These are phyloP conservation scores for Aspidoscelis tigris DNA, from an alignment of 2,113 vertebrate genomes.

Conservation along the genomic window DNA sequence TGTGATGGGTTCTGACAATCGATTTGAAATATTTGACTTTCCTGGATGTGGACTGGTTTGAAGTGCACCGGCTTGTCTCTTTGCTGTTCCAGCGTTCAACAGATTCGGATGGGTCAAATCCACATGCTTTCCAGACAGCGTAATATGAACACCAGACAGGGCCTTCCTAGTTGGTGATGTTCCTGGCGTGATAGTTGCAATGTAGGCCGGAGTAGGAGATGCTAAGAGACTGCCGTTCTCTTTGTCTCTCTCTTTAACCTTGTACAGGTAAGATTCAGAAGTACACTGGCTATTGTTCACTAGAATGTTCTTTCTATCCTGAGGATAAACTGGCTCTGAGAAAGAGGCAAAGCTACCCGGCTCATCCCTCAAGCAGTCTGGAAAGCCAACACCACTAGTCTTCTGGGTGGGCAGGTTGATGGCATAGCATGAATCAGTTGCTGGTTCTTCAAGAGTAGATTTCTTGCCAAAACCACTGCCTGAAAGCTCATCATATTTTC, in stretches of 20 bases:
- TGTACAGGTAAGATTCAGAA: not conserved
- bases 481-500: not conserved
- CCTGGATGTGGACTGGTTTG: not conserved
- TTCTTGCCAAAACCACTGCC: fast-evolving
- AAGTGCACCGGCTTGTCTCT: not conserved
- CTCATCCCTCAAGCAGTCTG: fast-evolving
- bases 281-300: constrained; percentile 32
- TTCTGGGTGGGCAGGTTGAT: constrained; percentile 22
- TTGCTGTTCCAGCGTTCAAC: constrained; percentile 14
- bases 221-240: fast-evolving
- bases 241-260: not conserved
- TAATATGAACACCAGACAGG: constrained; percentile 80
- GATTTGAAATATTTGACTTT: constrained; percentile 10
- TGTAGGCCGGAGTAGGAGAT: not conserved
- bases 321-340: not conserved
- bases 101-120: constrained; percentile 4
- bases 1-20: constrained; percentile 35
- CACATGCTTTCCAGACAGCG: constrained; percentile 73
- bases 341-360: fast-evolving
- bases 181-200: not conserved
- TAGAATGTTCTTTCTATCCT: not conserved
- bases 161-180: constrained; percentile 64
- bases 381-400: constrained; percentile 11
- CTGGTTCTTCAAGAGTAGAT: fast-evolving
- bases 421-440: not conserved